A percentile compares a stretch with the other conserved stretches of the same genome.
Evolutionary conservation across 2,113 vertebrate genomes (phyloP).

Genomic region (Planiliza haematocheilus): DNA sequence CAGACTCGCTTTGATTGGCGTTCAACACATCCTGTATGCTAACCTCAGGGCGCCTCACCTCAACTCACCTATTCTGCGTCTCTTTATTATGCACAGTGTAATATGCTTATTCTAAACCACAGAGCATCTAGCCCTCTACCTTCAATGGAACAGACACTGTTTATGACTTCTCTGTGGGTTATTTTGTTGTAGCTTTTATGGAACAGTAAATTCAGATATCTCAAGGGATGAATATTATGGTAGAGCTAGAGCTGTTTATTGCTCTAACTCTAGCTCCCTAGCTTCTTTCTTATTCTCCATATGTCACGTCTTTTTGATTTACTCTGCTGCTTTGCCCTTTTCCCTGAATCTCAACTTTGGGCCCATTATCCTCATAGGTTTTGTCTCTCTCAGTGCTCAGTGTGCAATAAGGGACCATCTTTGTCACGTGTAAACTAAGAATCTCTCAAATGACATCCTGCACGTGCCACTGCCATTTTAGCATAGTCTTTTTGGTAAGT

Average conservation of each 20-base stretch:
- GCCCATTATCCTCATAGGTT: conserved; percentile 12
- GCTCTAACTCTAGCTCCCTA: background rate
- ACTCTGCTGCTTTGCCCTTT: conserved; percentile 1
- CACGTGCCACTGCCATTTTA: conserved; percentile 27
- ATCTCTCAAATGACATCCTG: conserved; percentile 24
- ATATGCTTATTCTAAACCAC: conserved; percentile 5
- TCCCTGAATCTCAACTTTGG: background rate
- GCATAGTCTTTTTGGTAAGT: conserved; percentile 39
- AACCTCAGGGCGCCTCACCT: conserved; percentile 29
- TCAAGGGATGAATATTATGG: background rate
- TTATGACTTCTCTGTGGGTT: conserved; percentile 14
- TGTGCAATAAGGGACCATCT: conserved; percentile 13
- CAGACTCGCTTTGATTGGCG: conserved; percentile 56
- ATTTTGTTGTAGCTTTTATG: conserved; percentile 20
- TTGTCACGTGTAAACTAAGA: background rate
- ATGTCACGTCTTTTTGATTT: background rate
- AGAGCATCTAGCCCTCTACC: background rate
- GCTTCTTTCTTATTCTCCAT: background rate
- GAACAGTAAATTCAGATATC: conserved; percentile 2
- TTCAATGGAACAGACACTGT: conserved; percentile 13
- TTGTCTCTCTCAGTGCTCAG: conserved; percentile 5
- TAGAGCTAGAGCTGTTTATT: background rate
- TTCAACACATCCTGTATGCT: conserved; percentile 40
- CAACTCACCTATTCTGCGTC: background rate
- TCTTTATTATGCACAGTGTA: background rate